Conservation (phyloP, 2,113 vertebrate species). For the Corythaixoides concolor region DNA sequence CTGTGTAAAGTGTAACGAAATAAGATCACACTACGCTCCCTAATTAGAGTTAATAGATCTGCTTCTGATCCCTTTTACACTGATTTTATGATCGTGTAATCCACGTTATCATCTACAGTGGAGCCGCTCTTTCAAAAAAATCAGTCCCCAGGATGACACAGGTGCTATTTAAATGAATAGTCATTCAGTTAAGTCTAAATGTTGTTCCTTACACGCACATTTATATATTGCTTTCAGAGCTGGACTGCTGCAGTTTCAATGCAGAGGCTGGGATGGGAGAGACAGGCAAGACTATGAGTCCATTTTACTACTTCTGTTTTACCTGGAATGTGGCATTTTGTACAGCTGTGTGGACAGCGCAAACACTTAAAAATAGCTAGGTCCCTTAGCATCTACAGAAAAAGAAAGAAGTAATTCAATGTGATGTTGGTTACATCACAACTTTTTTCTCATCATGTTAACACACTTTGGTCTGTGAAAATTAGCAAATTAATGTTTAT, state of each 20-base stretch:
- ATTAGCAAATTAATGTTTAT: background rate
- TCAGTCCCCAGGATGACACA: background rate
- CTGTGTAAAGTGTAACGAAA: background rate
- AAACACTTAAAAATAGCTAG: background rate
- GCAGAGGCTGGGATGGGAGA: background rate
- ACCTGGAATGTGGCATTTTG: background rate
- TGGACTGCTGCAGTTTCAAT: background rate
- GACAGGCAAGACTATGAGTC: background rate
- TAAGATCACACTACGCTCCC: background rate
- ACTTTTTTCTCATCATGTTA: background rate
- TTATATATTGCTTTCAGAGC: background rate
- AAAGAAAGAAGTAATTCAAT: background rate
- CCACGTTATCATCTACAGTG: background rate
- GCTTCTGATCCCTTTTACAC: slow-evolving; percentile 12
- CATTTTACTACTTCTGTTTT: background rate
- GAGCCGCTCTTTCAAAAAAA: background rate
- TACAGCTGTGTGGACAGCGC: background rate
- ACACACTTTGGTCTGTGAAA: background rate
- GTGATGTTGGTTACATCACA: background rate
- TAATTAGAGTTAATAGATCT: slow-evolving; percentile 34
- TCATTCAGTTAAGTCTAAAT: background rate
- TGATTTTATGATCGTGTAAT: background rate
- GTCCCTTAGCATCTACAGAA: background rate
- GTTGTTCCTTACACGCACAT: background rate
- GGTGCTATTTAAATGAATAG: background rate